Evolutionary conservation across 2,888 invertebrate species (phyloP).

Genomic region (Phaedon cochleariae): DNA sequence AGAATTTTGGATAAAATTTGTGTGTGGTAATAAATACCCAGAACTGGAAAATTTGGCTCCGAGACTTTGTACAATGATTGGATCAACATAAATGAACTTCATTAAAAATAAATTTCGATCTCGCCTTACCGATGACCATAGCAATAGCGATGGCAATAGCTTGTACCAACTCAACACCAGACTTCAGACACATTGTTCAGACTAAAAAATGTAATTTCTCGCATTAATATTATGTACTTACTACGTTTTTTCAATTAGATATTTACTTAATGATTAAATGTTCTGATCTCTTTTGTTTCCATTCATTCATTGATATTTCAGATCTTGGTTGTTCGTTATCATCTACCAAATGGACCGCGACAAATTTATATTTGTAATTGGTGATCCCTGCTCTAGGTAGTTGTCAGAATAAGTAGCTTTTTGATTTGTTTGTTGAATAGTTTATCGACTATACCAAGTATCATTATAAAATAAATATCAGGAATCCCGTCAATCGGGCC

Average conservation of each 20-base stretch:
- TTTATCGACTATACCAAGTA: too few relatives aligned
- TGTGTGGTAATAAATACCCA: constrained; percentile 19
- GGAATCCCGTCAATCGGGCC: too few relatives aligned
- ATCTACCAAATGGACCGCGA: not conserved
- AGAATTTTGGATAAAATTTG: constrained; percentile 11
- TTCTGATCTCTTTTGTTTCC: not conserved
- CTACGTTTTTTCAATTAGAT: too few relatives aligned
- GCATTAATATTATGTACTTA: too few relatives aligned
- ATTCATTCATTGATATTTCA: not conserved
- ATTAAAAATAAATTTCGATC: constrained; percentile 19
- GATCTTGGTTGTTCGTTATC: not conserved
- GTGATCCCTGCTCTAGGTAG: too few relatives aligned
- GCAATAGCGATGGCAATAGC: constrained; percentile 19
- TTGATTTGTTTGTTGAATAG: too few relatives aligned
- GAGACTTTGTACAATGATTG: constrained; percentile 20
- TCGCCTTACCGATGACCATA: not conserved
- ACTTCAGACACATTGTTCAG: constrained; percentile 10
- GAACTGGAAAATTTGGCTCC: constrained; percentile 9
- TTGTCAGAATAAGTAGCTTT: too few relatives aligned
- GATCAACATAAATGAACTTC: constrained; percentile 20
- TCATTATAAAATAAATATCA: too few relatives aligned
- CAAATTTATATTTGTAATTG: too few relatives aligned
- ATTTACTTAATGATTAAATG: too few relatives aligned
- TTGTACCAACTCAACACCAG: constrained; percentile 16
- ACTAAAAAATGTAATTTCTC: constrained; percentile 15